Evolutionary conservation across 23 tunicate genomes (phyloP).

Genomic region (Halocynthia roretzi): DNA sequence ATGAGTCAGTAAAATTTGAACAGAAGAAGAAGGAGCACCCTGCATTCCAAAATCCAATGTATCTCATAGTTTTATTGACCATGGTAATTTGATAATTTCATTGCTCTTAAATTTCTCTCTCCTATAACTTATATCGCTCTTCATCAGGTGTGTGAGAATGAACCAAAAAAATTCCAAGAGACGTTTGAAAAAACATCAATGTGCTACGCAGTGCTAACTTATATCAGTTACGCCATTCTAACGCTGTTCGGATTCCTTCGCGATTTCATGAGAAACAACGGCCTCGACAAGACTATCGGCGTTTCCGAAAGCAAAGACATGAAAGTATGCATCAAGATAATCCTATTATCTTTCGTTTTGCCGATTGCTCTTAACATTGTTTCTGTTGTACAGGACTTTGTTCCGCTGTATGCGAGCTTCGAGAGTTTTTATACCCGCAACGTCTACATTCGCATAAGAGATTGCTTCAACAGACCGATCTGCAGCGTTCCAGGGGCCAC

Average conservation of each 20-base stretch:
- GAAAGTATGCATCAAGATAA: constrained; percentile 22
- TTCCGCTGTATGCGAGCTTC: constrained; percentile 87
- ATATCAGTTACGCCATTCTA: constrained; percentile 69
- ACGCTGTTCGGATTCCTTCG: constrained; percentile 79
- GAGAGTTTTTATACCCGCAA: constrained; percentile 97
- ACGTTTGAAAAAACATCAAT: constrained; percentile 75
- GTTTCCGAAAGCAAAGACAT: constrained; percentile 59
- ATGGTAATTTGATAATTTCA: no score
- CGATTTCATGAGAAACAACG: constrained; percentile 68
- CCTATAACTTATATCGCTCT: neutral
- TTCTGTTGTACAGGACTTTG: constrained; percentile 43
- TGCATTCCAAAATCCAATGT: no score
- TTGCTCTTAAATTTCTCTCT: no score
- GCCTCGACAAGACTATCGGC: constrained; percentile 66
- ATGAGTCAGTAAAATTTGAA: no score
- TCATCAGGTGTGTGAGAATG: neutral
- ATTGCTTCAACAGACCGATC: constrained; percentile 89
- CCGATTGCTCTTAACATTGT: no score
- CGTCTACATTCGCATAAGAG: constrained; percentile 82
- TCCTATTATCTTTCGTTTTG: no score
- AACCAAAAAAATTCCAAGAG: constrained; percentile 56
- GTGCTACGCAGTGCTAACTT: constrained; percentile 63
- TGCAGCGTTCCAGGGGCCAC: constrained; percentile 94
- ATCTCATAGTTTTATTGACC: no score
- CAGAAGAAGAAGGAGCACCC: no score